Percentiles rank a stretch among this genome's conserved stretches.
phyloP scores from a whole-genome alignment of 2,113 vertebrate genomes.

The Thunnus maccoyii region DNA sequence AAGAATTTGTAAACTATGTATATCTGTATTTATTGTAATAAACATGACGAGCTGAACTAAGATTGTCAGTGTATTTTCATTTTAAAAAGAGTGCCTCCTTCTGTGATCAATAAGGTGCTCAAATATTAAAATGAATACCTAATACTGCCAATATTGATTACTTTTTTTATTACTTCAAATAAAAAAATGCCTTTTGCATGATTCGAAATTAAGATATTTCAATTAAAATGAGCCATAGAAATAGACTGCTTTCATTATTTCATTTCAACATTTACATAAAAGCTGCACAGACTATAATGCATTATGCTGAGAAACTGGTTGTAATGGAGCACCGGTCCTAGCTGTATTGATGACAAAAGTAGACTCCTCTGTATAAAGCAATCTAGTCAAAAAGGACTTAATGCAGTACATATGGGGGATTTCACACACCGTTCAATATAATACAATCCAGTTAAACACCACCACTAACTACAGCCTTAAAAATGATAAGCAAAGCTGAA shows the following conservation, averaged over 20 bases:
- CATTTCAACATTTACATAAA: background rate
- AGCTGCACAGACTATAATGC: too few relatives aligned
- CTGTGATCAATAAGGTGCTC: background rate
- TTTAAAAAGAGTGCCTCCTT: background rate
- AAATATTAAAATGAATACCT: background rate
- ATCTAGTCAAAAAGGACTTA: background rate
- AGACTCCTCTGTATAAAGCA: background rate
- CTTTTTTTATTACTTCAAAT: background rate
- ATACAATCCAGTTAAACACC: background rate
- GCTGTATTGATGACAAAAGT: background rate
- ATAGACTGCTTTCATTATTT: background rate
- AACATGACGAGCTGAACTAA: slow-evolving; percentile 69
- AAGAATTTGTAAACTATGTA: slow-evolving; percentile 87
- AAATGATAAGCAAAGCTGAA: background rate
- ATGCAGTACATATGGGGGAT: background rate
- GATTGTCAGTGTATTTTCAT: slow-evolving; percentile 9
- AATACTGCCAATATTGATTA: background rate
- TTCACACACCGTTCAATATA: background rate
- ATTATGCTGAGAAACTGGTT: too few relatives aligned
- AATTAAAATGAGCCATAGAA: background rate
- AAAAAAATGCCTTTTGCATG: background rate
- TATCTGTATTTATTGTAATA: slow-evolving; percentile 99
- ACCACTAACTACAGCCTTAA: background rate
- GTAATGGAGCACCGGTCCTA: background rate
- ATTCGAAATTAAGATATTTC: background rate